Evolutionary conservation across 2,797 vertebrate species (phyloP).

Genomic region (Dendrocincla fuliginosa): DNA sequence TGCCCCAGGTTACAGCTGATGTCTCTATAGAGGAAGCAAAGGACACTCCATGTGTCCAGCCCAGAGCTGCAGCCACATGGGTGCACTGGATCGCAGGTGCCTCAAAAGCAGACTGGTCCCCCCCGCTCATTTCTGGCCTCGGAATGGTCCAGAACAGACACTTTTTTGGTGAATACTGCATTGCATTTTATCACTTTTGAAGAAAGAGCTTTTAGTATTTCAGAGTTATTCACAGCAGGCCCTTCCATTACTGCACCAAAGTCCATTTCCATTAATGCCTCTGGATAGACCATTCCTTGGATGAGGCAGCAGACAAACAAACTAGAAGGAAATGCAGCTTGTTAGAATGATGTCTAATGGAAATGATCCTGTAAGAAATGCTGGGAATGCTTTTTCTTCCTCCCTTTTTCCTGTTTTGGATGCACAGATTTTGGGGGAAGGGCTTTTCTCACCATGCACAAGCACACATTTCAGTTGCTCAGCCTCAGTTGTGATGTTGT

Average conservation of each 20-base stretch:
- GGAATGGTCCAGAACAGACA: neutral
- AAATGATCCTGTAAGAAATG: neutral
- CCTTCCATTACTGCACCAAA: neutral
- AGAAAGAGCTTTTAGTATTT: neutral
- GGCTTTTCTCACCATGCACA: neutral
- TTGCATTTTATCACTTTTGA: neutral
- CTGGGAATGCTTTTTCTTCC: neutral
- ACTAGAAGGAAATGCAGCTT: neutral
- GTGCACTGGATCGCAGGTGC: neutral
- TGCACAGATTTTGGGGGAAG: neutral
- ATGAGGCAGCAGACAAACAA: neutral
- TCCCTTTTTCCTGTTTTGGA: neutral
- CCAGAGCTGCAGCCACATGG: neutral
- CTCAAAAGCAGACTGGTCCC: neutral
- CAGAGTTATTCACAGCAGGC: neutral
- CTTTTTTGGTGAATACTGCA: neutral
- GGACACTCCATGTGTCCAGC: neutral
- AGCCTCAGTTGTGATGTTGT: neutral
- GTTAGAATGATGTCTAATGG: neutral
- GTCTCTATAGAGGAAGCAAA: neutral
- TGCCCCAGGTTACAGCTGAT: neutral
- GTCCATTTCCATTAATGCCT: neutral
- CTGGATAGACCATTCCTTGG: neutral
- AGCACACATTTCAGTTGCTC: neutral
- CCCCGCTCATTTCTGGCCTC: neutral